Percentiles rank a stretch among this genome's conserved stretches.
phyloP scores from a whole-genome alignment of 2,888 invertebrate species.

The Dasysyrphus tricinctus region DNA sequence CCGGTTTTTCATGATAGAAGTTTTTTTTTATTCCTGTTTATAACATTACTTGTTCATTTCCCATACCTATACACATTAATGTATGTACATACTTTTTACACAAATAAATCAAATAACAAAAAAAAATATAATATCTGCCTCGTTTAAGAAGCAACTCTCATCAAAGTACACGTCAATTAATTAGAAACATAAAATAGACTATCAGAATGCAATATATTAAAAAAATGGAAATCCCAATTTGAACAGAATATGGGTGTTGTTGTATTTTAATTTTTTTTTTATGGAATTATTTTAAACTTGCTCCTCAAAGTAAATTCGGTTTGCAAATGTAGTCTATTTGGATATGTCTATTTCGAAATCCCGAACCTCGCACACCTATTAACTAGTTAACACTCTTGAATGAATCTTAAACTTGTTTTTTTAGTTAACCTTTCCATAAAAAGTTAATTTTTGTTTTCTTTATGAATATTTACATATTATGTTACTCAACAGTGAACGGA shows the following conservation, averaged over 20 bases:
- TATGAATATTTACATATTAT: neutral
- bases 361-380: neutral
- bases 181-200: neutral
- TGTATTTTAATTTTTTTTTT: too few species aligned
- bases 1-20: neutral
- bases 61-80: too few species aligned
- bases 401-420: slow-evolving; percentile 8
- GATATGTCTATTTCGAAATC: neutral
- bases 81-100: neutral
- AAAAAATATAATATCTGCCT: neutral
- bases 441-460: neutral
- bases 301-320: too few species aligned
- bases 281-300: too few species aligned
- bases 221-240: too few species aligned
- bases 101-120: neutral
- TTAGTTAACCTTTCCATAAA: slow-evolving; percentile 2
- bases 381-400: neutral
- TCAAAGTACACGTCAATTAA: neutral
- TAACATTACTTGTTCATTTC: too few species aligned
- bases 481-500: neutral
- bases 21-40: neutral
- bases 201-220: neutral
- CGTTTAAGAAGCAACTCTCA: neutral
- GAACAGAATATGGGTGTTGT: neutral
- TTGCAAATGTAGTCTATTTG: neutral